These are phyloP conservation scores for Pantherophis vulpinus DNA, from an alignment of 2,797 vertebrate genomes.

Conservation along the genomic window DNA sequence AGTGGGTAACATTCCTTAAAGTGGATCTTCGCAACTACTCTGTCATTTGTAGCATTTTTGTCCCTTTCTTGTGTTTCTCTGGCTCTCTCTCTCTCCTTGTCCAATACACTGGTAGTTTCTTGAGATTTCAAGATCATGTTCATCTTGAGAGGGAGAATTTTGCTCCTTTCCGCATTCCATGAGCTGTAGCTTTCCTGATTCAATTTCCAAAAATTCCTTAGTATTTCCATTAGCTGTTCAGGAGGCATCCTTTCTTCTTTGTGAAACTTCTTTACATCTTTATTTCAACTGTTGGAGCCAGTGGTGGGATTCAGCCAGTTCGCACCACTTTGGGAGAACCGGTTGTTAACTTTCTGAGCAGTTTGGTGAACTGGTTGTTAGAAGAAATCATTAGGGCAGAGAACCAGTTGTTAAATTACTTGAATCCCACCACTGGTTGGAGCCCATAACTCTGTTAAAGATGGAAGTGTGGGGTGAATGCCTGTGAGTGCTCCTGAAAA, in stretches of 20 bases:
- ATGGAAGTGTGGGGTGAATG: background rate
- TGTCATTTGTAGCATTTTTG: background rate
- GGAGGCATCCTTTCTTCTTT: background rate
- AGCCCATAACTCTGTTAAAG: background rate
- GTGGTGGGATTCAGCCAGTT: too few relatives aligned
- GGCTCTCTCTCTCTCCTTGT: background rate
- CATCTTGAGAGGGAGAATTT: background rate
- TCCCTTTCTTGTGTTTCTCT: background rate
- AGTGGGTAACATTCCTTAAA: background rate
- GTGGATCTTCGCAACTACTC: background rate
- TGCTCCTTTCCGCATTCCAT: background rate
- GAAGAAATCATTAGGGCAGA: too few relatives aligned
- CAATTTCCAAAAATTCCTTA: background rate
- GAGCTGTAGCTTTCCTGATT: background rate
- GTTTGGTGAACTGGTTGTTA: too few relatives aligned
- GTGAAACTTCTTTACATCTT: background rate
- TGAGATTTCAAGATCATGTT: background rate
- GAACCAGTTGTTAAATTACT: too few relatives aligned
- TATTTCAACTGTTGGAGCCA: background rate
- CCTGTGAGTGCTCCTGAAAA: background rate
- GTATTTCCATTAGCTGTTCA: background rate
- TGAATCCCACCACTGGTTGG: background rate
- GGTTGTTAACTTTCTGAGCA: too few relatives aligned
- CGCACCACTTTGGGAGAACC: too few relatives aligned
- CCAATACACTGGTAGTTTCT: background rate